phyloP scores from a whole-genome alignment of 2,888 invertebrate species.

The Diabrotica balteata region DNA sequence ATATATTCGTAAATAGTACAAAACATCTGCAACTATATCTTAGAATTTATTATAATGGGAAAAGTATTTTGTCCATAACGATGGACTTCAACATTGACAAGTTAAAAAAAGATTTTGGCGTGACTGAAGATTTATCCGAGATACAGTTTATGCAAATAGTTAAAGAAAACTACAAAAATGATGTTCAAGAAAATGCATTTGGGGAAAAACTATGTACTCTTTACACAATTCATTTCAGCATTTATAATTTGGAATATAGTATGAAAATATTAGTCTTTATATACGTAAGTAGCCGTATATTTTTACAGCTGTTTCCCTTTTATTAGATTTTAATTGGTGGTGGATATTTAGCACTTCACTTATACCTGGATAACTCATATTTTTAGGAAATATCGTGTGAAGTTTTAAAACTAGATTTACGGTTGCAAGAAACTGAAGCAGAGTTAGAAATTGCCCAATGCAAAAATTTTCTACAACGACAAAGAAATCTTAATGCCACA shows the following conservation, averaged over 20 bases:
- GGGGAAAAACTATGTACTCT: conserved; percentile 34
- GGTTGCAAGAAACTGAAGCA: conserved; percentile 25
- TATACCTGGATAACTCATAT: neutral
- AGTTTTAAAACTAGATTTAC: conserved; percentile 38
- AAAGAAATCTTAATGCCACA: conserved; percentile 35
- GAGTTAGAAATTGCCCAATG: conserved; percentile 33
- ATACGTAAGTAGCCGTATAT: conserved; percentile 30
- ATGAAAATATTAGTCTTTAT: conserved; percentile 35
- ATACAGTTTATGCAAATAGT: conserved; percentile 16
- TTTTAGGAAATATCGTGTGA: conserved; percentile 37
- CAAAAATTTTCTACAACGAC: conserved; percentile 38
- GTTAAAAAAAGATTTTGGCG: conserved; percentile 18
- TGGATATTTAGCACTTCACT: too few relatives aligned
- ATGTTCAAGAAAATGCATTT: conserved; percentile 24
- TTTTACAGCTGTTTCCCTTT: too few relatives aligned
- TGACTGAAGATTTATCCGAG: conserved; percentile 18
- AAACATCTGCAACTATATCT: too few relatives aligned
- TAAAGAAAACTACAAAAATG: conserved; percentile 26
- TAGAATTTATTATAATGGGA: too few relatives aligned
- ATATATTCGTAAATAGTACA: too few relatives aligned
- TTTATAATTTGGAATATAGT: conserved; percentile 28
- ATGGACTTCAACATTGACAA: conserved; percentile 17
- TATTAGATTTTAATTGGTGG: too few relatives aligned
- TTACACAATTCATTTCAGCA: conserved; percentile 27
- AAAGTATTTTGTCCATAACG: neutral